A percentile compares a stretch with the other conserved stretches of the same genome.
Evolutionary conservation across 2,888 invertebrate species (phyloP).

Genomic region (Volucella inflata): DNA sequence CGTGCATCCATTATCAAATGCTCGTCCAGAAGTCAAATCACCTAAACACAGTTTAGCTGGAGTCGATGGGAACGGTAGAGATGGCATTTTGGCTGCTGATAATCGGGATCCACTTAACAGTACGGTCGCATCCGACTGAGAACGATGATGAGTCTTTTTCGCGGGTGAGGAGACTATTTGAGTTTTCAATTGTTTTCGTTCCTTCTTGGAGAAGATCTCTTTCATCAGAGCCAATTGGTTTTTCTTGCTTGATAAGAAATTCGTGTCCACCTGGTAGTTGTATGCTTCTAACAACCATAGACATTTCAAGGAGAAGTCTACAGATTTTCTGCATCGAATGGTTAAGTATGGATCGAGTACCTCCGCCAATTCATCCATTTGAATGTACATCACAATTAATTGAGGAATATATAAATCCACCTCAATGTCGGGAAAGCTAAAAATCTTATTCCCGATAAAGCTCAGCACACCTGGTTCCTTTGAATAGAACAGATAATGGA

Average conservation of each 20-base stretch:
- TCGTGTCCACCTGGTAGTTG: slow-evolving; percentile 82
- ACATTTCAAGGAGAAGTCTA: slow-evolving; percentile 97
- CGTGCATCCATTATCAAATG: slow-evolving; percentile 98
- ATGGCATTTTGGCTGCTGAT: slow-evolving; percentile 69
- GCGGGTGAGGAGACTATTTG: slow-evolving; percentile 81
- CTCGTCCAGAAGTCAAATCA: slow-evolving; percentile 96
- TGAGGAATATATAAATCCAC: slow-evolving; percentile 99
- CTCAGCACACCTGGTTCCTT: slow-evolving; percentile 99
- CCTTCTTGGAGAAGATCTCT: slow-evolving; percentile 83
- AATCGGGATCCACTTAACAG: slow-evolving; percentile 83
- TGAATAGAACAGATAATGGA: slow-evolving; percentile 98
- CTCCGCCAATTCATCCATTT: slow-evolving; percentile 98
- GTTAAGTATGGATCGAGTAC: slow-evolving; percentile 93
- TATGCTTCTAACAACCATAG: slow-evolving; percentile 98
- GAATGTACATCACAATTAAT: slow-evolving; percentile 98
- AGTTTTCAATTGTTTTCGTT: slow-evolving; percentile 79
- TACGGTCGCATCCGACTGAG: slow-evolving; percentile 91
- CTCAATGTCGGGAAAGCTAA: slow-evolving; percentile 95
- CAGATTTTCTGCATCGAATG: slow-evolving; percentile 94
- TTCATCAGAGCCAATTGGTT: slow-evolving; percentile 83
- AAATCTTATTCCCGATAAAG: slow-evolving; percentile 98
- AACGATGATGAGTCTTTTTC: slow-evolving; percentile 93
- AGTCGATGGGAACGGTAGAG: slow-evolving; percentile 78
- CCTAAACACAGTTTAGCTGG: slow-evolving; percentile 90
- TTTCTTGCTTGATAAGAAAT: slow-evolving; percentile 80